Conservation (phyloP, 1,140 invertebrate species). For the Drosophila pseudoobscura region DNA sequence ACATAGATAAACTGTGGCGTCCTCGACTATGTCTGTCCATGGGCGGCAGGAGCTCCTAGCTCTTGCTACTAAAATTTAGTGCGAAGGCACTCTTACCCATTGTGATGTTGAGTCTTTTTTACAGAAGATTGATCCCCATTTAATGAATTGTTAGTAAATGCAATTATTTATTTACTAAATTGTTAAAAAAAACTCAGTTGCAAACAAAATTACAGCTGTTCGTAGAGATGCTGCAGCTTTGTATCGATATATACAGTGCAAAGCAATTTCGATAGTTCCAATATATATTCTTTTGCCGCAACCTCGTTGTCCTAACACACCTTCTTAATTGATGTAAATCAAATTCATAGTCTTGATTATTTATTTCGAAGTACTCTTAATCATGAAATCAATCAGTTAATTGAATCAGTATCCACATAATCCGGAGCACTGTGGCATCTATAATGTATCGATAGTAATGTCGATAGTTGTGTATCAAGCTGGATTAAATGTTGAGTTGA, state of each 20-base stretch:
- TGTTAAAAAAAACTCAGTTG: slow-evolving; percentile 36
- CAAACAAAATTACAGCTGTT: slow-evolving; percentile 41
- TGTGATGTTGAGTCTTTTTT: slow-evolving; percentile 7
- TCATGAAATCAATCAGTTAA: too few relatives aligned
- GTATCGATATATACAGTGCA: too few relatives aligned
- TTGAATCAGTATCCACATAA: neutral
- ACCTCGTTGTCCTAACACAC: too few relatives aligned
- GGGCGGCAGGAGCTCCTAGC: neutral
- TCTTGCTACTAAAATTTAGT: neutral
- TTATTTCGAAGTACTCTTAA: too few relatives aligned
- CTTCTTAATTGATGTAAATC: too few relatives aligned
- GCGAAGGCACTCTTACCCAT: slow-evolving; percentile 21
- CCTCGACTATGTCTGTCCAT: neutral
- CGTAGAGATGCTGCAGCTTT: neutral
- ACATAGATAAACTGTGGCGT: slow-evolving; percentile 16
- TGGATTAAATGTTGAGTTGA: slow-evolving; percentile 3
- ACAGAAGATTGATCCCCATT: slow-evolving; percentile 15
- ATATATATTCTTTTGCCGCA: too few relatives aligned
- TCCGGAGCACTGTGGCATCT: too few relatives aligned
- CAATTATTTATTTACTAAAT: slow-evolving; percentile 42
- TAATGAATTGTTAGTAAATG: slow-evolving; percentile 11
- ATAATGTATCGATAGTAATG: neutral
- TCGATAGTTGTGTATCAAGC: too few relatives aligned
- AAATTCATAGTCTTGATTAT: too few relatives aligned
- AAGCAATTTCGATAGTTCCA: too few relatives aligned